Conservation (phyloP, 92 coral and sea anemone species). For the Scolanthus callimorphus region DNA sequence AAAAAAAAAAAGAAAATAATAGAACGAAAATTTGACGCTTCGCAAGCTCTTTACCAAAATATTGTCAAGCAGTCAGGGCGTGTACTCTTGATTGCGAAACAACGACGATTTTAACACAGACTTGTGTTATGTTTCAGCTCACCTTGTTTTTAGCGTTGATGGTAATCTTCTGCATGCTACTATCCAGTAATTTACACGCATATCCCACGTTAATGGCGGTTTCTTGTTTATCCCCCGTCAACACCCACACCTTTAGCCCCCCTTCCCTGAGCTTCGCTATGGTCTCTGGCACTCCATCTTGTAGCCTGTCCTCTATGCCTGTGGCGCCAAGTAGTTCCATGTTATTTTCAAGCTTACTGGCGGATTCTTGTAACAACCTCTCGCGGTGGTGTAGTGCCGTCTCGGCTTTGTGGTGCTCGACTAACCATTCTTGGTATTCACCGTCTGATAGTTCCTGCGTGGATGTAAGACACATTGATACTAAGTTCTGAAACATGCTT, state of each 20-base stretch:
- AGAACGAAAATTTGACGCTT: no score
- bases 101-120: no score
- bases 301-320: conserved; percentile 97
- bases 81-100: no score
- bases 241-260: conserved; percentile 96
- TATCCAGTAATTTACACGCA: conserved; percentile 80
- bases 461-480: no score
- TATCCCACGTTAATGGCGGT: conserved; percentile 91
- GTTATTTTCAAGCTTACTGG: conserved; percentile 72
- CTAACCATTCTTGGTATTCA: conserved; percentile 81
- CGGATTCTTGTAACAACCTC: conserved; percentile 71
- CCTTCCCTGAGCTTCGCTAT: conserved; percentile 89
- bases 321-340: conserved; percentile 98
- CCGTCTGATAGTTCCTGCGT: conserved; percentile 70
- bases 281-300: conserved; percentile 98
- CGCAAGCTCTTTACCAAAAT: not conserved
- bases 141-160: conserved; percentile 89
- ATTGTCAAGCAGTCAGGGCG: no score
- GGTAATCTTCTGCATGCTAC: conserved; percentile 76
- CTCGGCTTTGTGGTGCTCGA: conserved; percentile 82
- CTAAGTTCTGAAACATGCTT: no score
- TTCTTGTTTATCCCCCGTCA: conserved; percentile 99
- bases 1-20: no score
- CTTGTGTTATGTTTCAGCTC: conserved; percentile 8
- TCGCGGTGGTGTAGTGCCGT: conserved; percentile 82